Base-by-base conservation (phyloP, 2,113 vertebrate species). In the Picathartes gymnocephalus region DNA sequence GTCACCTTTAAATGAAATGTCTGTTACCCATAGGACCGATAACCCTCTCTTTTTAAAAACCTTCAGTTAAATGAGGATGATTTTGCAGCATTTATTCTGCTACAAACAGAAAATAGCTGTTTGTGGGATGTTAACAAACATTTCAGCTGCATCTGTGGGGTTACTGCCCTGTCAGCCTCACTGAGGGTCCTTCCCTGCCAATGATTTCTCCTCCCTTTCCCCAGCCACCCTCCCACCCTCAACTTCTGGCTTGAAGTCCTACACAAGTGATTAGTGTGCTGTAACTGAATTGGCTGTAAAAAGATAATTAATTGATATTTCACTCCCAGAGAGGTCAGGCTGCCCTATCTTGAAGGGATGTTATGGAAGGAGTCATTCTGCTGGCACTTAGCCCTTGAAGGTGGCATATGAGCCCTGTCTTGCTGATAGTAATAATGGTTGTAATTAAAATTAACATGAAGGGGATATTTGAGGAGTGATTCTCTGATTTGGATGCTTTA, bases 301-400 rank as follows among this genome's bases (percentile, higher is more conserved):
- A 97, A 96, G 97, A 96, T 98, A 98, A 98, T 98, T 97, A 98
- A 98, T 97, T 94, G 96, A 91, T 97, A 92, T 95, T 97, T 97
- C 95, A 90, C 94, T 97, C 96, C 86, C 84, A 51, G 96, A 95
- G 98, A 98, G 98, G 98, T 98, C 98, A 98, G 91, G 95, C 96
- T 97, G 97, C 97, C 97, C 96, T 93, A 42, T 96, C 96, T 90
- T 80, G 95, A 93, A 22, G 83, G 82, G 96, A 37, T 82, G 94
- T 90, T 96, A 92, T 35, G 81, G 65, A 93, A 92, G 72, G 56
- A 94, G 88, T 91, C 73, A 24, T 72, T 93, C 96, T 95, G 89
- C 93, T 91, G 95, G 81, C 81, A 58, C 77, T 87, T 72, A 79
- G 27, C 69, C 69, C 96, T 95, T 51, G 2, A 82, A 96, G 97